Base-by-base conservation (phyloP, 37 sponge, comb jelly and placozoan species). In the Spongilla lacustris region DNA sequence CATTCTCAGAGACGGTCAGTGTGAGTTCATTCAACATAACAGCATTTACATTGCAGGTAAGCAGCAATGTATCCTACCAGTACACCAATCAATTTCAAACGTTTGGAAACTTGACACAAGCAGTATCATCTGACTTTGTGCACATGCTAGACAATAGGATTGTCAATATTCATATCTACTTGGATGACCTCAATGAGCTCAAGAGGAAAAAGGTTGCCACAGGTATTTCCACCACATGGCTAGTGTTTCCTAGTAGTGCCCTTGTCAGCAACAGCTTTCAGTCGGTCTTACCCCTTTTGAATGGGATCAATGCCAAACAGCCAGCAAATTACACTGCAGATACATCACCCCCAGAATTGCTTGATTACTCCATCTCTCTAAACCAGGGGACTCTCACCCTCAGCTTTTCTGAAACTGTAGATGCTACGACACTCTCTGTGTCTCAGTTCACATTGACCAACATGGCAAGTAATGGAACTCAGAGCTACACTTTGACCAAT, bases 1-100 rank as follows among this genome's bases (percentile, higher is more conserved):
- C 94, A 12, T 97, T 97, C 84, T 88, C 86, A 33, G 97, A 97
- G 66, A 97, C 93, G 17, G 91, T 97, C 31, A 93, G 94, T 85
- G 91, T 97, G 11, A 92, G 93, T 26, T 77, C 86, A 17, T 81
- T 97, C 32, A 25, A 83, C 68, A 75, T 94, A 21, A 67, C 88
- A 26, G 26, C 48, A 21, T 91, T 97, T 25, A 81, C 74, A 8
- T 79, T 97, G 31, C 97, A 97, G 73, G 49, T 35, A 10, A 78
- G 90, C 27, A 90, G 90, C n/a, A 85, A 88, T 38, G 91, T 97
- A 13, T 82, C 80, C 75, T 80, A 92, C 14, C 46, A 50, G 48
- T 41, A 96, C 70, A 69, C 85, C 9, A 85, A 83, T 75, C 25
- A 79, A 34, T 91, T 71, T 68, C 95, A 97, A 37, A 69, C 73